Base-by-base conservation (phyloP, 2,888 invertebrate genomes). In the Empis livida region DNA sequence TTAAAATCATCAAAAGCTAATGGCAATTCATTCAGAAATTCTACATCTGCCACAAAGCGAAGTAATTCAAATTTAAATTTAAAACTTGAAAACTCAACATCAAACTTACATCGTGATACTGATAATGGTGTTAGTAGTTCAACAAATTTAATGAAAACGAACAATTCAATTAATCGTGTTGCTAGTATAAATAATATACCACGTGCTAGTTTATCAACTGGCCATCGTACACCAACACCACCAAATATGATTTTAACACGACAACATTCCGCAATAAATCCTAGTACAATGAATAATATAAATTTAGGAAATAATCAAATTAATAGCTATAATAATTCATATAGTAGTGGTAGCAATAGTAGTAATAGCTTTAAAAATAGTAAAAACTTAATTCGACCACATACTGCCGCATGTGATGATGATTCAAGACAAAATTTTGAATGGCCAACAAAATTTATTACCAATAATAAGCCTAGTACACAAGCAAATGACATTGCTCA, bases 101-200 rank as follows among this genome's bases (percentile, higher is more conserved):
- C 53, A 41, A 56, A 56, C 47, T 52, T 55, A 32, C 48, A 37
- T 39, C 47, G 48, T 17, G 45, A 48, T 15, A 47, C 5, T 31
- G 37, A 14, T 14, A 13, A 17, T 20, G 17, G 45, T 20, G 39
- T 17, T 32, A 45, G 32, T 45, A 47, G 43, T 40, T 27, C 27
- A 20, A 42, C 32, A 13, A 46, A 46, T 46, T 11, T 43, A 5
- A 35, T 42, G 27, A 42, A 40, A 35, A 8, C 16, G n/a, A n/a
- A n/a, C n/a, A n/a, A n/a, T n/a, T n/a, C 41, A 8, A 8, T 20
- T 5, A 14, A 13, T 27, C 11, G 23, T 23, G 11, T 17, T 23
- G 57, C 62, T 44, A 67, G 65, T 54, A 64, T 66, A 41, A 65
- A 61, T 54, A 67, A 67, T 39, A 68, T 67, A 54, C 68, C 68